A percentile compares a stretch with the other conserved stretches of the same genome.
These are phyloP conservation scores for Dendroctonus ponderosae DNA, from an alignment of 1,140 invertebrate genomes.

Conservation along the genomic window DNA sequence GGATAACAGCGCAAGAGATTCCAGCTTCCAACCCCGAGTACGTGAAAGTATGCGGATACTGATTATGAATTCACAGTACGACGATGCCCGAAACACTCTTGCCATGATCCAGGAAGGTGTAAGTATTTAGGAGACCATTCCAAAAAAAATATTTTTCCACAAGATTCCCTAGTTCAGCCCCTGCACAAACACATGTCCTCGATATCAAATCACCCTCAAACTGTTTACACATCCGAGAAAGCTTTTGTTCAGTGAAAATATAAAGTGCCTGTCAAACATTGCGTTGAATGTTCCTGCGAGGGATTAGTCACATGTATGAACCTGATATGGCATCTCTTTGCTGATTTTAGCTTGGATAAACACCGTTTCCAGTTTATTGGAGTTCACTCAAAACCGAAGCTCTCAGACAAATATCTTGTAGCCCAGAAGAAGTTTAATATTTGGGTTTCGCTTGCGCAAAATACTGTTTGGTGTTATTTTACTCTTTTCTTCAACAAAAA, in stretches of 20 bases:
- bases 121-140: constrained; percentile 49
- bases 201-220: no score
- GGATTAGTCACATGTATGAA: constrained; percentile 12
- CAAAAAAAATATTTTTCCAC: neutral
- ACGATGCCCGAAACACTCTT: constrained; percentile 61
- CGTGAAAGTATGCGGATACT: constrained; percentile 66
- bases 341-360: constrained; percentile 7
- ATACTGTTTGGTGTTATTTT: no score
- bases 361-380: constrained; percentile 1
- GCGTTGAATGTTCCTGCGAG: neutral
- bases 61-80: constrained; percentile 69
- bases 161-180: no score
- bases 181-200: no score
- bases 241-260: neutral
- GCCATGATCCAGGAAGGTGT: constrained; percentile 83
- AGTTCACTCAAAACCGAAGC: neutral
- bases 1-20: constrained; percentile 75
- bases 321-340: constrained; percentile 4
- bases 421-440: no score
- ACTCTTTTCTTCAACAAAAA: no score
- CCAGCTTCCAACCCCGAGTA: constrained; percentile 73
- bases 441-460: no score
- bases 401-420: neutral
- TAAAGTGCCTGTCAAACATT: constrained; percentile 9
- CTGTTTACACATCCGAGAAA: no score